Base-by-base conservation (phyloP, 2,888 invertebrate genomes). In the Drosophila planitibia region DNA sequence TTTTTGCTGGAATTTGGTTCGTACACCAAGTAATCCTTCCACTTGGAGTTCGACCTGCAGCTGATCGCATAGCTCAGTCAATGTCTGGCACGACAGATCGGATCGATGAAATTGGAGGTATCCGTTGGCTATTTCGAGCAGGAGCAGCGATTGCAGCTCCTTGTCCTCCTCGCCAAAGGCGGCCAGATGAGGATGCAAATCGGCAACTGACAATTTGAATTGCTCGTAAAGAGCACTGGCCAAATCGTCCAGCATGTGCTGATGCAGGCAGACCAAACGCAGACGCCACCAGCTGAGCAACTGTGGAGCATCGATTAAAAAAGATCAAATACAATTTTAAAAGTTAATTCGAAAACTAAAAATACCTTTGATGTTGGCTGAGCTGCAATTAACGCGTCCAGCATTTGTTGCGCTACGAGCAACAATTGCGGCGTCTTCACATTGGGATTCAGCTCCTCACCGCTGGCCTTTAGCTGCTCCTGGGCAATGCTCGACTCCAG, bases 1-100 rank as follows among this genome's bases (percentile, higher is more conserved):
- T 52, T 96, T 96, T 82, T 96, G 95, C 92, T 99, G 99, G 92
- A 96, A 98, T 87, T 96, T 96, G 12, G 99, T 99, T 75, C 99
- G 95, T 92, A 97, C 97, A 0, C 99, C 99, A 80, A 99, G 93
- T 41, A 96, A 49, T 32, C 96, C 97, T 92, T 95, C 95, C 6
- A 98, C 94, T 83, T 96, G 95, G 51, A 97, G 93, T 53, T 95
- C 95, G 51, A 98, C 92, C 7, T 96, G 95, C 35, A 97, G 94
- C 49, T 95, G 92, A 52, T 95, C 94, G 77, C 95, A 94, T 0
- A 97, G 96, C 54, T 94, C 94, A 9, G 94, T 93, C 63, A 98
- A 94, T 88, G 96, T 95, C 72, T 96, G 95, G 63, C 96, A 95
- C 0, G 96, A 96, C 82, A 95, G 95, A 47, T 95, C 95, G 19